Conservation (phyloP, 2,113 vertebrate genomes). For the Corythaixoides concolor region DNA sequence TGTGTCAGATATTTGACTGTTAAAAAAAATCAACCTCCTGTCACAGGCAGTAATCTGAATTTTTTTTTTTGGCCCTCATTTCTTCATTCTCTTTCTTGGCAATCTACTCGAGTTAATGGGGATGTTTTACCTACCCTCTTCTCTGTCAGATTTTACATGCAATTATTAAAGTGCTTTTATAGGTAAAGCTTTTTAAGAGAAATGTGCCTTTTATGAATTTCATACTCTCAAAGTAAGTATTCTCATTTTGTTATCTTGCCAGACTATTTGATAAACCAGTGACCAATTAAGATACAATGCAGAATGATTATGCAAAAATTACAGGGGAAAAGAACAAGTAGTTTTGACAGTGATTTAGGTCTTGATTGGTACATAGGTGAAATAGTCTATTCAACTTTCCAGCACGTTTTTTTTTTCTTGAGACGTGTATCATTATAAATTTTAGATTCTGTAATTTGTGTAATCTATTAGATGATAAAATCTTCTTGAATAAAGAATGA, state of each 20-base stretch:
- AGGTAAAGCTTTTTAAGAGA: neutral
- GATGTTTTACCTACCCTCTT: neutral
- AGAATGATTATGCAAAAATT: neutral
- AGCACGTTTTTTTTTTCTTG: accelerated
- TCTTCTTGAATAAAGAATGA: accelerated
- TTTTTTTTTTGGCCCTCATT: neutral
- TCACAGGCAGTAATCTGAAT: neutral
- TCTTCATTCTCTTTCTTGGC: neutral
- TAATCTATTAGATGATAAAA: neutral
- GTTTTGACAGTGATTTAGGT: neutral
- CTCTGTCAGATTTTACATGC: neutral
- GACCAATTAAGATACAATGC: neutral
- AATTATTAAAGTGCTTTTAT: neutral
- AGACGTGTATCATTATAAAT: neutral
- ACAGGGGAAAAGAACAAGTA: neutral
- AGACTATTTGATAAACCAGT: neutral
- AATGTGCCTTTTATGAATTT: neutral
- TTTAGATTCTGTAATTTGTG: neutral
- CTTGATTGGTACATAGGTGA: neutral
- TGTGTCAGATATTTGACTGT: neutral
- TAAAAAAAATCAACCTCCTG: neutral
- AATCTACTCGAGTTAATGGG: neutral
- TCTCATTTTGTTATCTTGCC: neutral
- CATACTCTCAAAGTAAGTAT: neutral
- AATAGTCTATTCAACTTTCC: neutral